These are phyloP conservation scores for Apocheima hispidaria DNA, from an alignment of 2,888 invertebrate species.

Conservation along the genomic window DNA sequence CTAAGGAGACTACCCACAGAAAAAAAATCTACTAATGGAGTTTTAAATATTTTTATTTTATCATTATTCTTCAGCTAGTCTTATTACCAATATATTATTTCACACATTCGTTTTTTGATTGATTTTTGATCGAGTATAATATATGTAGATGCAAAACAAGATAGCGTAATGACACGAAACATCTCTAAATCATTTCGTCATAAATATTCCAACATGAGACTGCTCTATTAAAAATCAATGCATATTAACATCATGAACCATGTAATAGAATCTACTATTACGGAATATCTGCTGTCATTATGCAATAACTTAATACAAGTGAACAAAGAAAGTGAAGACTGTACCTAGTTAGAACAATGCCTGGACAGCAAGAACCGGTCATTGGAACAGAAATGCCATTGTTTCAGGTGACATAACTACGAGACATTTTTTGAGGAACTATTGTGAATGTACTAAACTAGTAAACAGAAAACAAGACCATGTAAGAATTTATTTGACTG, in stretches of 20 bases:
- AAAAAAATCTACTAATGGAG: no score
- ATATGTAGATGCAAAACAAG: neutral
- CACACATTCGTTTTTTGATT: no score
- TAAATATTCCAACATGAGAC: conserved; percentile 1
- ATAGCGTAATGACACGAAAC: neutral
- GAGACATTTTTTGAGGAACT: conserved; percentile 18
- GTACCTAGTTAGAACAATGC: conserved; percentile 65
- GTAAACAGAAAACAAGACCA: conserved; percentile 12
- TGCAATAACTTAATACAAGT: conserved; percentile 34
- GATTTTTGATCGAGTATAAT: no score
- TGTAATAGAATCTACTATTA: conserved; percentile 24
- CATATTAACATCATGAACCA: conserved; percentile 5
- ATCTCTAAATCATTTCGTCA: no score
- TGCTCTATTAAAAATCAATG: conserved; percentile 31
- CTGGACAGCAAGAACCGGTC: conserved; percentile 56
- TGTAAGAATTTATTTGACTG: neutral
- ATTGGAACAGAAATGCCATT: conserved; percentile 57
- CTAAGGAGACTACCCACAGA: no score
- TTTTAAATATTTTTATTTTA: no score
- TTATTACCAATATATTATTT: no score
- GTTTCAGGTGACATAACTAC: conserved; percentile 57
- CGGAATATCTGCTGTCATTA: conserved; percentile 24
- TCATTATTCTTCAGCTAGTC: no score
- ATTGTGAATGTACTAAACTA: conserved; percentile 9
- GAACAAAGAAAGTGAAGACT: conserved; percentile 57